A percentile compares a stretch with the other conserved stretches of the same genome.
phyloP scores from a whole-genome alignment of 2,888 invertebrate species.

The Suillia variegata region DNA sequence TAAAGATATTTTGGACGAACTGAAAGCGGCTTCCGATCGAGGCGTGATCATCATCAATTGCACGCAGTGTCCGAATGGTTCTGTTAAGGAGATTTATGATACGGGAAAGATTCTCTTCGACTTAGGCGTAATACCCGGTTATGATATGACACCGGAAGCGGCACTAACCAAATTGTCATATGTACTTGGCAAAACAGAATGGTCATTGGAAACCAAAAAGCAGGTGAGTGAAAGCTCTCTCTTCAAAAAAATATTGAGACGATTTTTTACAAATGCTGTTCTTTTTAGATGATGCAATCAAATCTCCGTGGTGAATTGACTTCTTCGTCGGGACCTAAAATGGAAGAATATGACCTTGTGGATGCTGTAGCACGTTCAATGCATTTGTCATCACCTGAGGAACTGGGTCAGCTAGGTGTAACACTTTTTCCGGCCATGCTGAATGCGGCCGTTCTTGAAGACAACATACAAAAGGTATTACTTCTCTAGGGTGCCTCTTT shows the following conservation, averaged over 20 bases:
- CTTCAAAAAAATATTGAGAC: too few species aligned
- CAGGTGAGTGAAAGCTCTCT: slow-evolving; percentile 63
- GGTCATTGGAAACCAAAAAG: slow-evolving; percentile 69
- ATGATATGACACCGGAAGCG: slow-evolving; percentile 81
- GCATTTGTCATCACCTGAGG: slow-evolving; percentile 64
- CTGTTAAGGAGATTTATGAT: slow-evolving; percentile 81
- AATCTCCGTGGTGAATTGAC: slow-evolving; percentile 85
- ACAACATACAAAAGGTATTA: slow-evolving; percentile 63
- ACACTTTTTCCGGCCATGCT: slow-evolving; percentile 74
- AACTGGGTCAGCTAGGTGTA: slow-evolving; percentile 65
- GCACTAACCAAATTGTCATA: slow-evolving; percentile 90
- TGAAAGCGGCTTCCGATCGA: slow-evolving; percentile 72
- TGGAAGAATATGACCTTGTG: slow-evolving; percentile 64
- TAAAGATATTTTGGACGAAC: slow-evolving; percentile 75
- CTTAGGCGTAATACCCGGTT: slow-evolving; percentile 55
- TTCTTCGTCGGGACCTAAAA: slow-evolving; percentile 45
- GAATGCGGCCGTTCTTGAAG: slow-evolving; percentile 67
- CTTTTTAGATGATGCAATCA: slow-evolving; percentile 72
- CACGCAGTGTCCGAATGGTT: slow-evolving; percentile 86
- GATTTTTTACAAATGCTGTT: too few species aligned
- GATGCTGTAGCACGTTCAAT: slow-evolving; percentile 68
- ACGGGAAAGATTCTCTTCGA: slow-evolving; percentile 71
- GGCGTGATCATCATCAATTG: slow-evolving; percentile 90
- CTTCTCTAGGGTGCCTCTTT: background rate
- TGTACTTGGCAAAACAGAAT: slow-evolving; percentile 79